These are phyloP conservation scores for Amphibalanus amphitrite DNA, from an alignment of 1,140 invertebrate genomes.

Conservation along the genomic window DNA sequence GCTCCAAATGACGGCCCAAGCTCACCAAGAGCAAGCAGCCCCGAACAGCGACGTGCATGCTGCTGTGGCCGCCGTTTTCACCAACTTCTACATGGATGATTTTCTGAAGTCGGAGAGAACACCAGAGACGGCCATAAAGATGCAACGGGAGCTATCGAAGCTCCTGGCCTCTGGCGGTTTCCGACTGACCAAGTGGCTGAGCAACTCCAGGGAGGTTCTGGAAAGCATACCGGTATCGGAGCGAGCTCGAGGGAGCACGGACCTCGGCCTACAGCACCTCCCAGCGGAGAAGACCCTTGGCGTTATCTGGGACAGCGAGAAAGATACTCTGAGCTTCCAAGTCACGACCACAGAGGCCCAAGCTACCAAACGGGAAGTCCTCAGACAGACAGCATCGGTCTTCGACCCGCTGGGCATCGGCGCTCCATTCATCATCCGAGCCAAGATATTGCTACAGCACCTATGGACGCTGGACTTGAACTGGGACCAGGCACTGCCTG, in stretches of 20 bases:
- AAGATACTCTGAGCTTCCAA: background rate
- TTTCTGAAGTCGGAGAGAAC: background rate
- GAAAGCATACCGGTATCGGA: background rate
- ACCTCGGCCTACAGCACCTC: background rate
- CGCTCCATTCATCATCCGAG: background rate
- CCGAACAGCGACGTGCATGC: background rate
- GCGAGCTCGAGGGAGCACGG: no score
- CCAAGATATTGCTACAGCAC: background rate
- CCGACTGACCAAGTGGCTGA: background rate
- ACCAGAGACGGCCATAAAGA: background rate
- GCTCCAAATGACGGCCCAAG: background rate
- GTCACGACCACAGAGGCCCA: background rate
- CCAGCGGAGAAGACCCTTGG: background rate
- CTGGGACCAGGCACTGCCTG: background rate
- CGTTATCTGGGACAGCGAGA: background rate
- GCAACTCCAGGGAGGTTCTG: background rate
- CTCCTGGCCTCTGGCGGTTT: background rate
- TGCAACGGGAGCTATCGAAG: background rate
- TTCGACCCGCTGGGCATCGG: background rate
- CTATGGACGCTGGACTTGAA: background rate
- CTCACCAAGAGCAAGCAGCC: background rate
- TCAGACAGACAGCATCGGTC: background rate
- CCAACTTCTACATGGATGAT: background rate
- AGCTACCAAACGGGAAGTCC: background rate
- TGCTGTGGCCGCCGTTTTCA: background rate